phyloP scores from a whole-genome alignment of 1,140 invertebrate species.

The Drosophila oshimai region DNA sequence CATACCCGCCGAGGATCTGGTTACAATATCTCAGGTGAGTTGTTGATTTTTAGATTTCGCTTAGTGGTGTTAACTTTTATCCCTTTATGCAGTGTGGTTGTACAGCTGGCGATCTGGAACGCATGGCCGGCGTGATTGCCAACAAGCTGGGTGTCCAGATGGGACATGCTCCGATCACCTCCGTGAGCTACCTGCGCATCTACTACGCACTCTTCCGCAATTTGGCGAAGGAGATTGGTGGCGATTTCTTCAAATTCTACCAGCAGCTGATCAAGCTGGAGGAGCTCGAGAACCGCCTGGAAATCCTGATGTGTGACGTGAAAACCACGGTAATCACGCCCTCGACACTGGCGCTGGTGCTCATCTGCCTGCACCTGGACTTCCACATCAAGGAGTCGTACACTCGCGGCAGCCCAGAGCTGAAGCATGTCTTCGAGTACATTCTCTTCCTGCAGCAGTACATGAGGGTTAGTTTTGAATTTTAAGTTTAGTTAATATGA shows the following conservation, averaged over 20 bases:
- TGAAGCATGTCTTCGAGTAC: constrained; percentile 80
- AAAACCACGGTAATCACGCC: constrained; percentile 87
- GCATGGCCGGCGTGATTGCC: constrained; percentile 88
- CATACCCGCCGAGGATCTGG: constrained; percentile 81
- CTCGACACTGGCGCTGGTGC: constrained; percentile 88
- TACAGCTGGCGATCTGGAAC: constrained; percentile 88
- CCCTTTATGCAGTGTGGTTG: constrained; percentile 87
- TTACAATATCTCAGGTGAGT: constrained; percentile 82
- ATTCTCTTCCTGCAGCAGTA: constrained; percentile 82
- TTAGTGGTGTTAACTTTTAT: constrained; percentile 68
- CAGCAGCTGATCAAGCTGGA: constrained; percentile 80
- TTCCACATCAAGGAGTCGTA: constrained; percentile 82
- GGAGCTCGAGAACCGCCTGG: constrained; percentile 86
- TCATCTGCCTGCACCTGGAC: constrained; percentile 87
- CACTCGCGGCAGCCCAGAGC: constrained; percentile 75
- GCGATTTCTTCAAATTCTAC: constrained; percentile 83
- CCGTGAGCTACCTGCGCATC: constrained; percentile 87
- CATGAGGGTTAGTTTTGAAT: constrained; percentile 55
- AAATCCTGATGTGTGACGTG: constrained; percentile 89
- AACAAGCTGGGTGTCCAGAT: constrained; percentile 87
- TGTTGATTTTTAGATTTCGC: accelerated
- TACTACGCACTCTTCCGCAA: constrained; percentile 85
- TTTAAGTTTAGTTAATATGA: neutral
- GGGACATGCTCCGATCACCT: constrained; percentile 85
- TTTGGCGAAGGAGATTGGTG: constrained; percentile 83